A percentile compares a stretch with the other conserved stretches of the same genome.
phyloP scores from a whole-genome alignment of 1,140 invertebrate genomes.

The Paracyclopina nana region DNA sequence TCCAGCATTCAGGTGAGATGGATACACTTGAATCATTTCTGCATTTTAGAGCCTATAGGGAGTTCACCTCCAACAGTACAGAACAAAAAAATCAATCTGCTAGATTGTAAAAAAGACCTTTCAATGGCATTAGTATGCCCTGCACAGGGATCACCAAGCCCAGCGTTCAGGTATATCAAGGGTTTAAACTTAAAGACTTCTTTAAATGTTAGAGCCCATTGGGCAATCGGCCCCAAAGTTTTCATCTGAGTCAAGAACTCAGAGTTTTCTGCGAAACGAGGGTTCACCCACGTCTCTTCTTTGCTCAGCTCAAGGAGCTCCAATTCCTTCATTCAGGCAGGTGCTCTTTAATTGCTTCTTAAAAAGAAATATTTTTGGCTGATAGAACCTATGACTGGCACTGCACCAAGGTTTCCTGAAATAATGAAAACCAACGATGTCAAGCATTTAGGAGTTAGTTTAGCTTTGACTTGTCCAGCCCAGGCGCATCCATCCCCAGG shows the following conservation, averaged over 20 bases:
- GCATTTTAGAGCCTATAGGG: conserved; percentile 19
- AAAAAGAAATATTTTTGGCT: too few species aligned
- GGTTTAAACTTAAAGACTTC: background rate
- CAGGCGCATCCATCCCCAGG: too few species aligned
- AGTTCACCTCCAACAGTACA: conserved; percentile 8
- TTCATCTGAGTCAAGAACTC: conserved; percentile 13
- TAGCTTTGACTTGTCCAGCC: too few species aligned
- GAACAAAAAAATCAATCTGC: background rate
- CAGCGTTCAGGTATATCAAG: conserved; percentile 32
- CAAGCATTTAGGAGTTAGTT: too few species aligned
- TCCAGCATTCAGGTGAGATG: conserved; percentile 38
- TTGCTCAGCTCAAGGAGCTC: conserved; percentile 18
- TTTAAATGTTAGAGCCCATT: too few species aligned
- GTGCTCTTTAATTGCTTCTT: too few species aligned
- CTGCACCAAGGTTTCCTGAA: too few species aligned
- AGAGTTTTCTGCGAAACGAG: background rate
- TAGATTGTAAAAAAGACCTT: conserved; percentile 2
- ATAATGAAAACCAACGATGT: too few species aligned
- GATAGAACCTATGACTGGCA: too few species aligned
- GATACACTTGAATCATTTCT: conserved; percentile 4
- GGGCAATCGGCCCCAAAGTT: too few species aligned
- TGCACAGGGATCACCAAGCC: conserved; percentile 25
- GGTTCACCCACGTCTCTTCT: conserved; percentile 10
- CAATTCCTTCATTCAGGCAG: conserved; percentile 17
- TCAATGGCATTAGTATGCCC: conserved; percentile 21